Evolutionary conservation across 2,888 invertebrate genomes (phyloP), one percentile per base, ranked within the genome.

Genomic region (Scaptomyza cyrtandrae): DNA sequence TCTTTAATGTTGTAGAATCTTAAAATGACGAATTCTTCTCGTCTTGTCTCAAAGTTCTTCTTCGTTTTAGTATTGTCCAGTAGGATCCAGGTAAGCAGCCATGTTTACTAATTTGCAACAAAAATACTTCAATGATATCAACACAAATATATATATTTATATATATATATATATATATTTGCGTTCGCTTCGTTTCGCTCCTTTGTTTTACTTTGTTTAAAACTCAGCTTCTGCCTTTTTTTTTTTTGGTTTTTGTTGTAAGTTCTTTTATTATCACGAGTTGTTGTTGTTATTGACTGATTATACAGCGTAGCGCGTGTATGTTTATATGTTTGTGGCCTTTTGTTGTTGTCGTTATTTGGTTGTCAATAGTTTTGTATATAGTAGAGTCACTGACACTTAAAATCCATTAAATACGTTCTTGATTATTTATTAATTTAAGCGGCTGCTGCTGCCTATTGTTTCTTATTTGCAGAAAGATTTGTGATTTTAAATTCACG

Each of bases 21-120:
- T 39, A 55, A 49, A n/a, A 24, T 27, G 44, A 39, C 39, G 59
- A n/a, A 4, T 14, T 52, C 27, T 16, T 19, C 19, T n/a, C n/a
- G n/a, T n/a, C n/a, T n/a, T n/a, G n/a, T n/a, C n/a, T 19, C 19
- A 19, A 19, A 19, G 19, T 19, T 19, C 1, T 19, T 37, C 37
- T 50, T 35, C 50, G 78, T 13, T 33, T 50, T 6, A 92, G 74
- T 92, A 92, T 73, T 92, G 92, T 71, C 92, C 92, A 78, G 92
- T 92, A 70, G 92, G 92, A 87, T 92, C 92, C 88, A 92, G 88
- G 75, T 89, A 84, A 62, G 76, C 69, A 80, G 92, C 91, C 91
- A 90, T 82, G 89, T 75, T 72, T 54, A 48, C 35, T 50, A 50
- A 69, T 75, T 80, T 71, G 33, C 69, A 31, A 69, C 69, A 79